A percentile compares a stretch with the other conserved stretches of the same genome.
These are phyloP conservation scores for Cancer borealis DNA, from an alignment of 2,888 invertebrate species.

Conservation along the genomic window DNA sequence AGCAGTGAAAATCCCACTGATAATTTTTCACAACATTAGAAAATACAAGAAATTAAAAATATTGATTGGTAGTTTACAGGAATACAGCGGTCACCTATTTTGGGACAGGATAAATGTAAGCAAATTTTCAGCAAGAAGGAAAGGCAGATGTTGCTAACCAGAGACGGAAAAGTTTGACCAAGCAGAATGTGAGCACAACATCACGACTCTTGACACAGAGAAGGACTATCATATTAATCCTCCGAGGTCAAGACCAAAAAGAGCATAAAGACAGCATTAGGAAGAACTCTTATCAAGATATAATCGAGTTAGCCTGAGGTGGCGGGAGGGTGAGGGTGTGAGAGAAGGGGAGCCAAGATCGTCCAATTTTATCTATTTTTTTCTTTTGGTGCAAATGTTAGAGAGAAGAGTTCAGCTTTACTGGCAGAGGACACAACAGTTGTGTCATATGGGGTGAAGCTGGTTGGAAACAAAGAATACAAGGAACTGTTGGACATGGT, in stretches of 20 bases:
- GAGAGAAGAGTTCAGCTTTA: background rate
- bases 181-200: no score
- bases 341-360: background rate
- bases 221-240: background rate
- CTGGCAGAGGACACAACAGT: background rate
- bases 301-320: background rate
- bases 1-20: background rate
- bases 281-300: background rate
- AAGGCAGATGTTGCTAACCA: background rate
- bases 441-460: background rate
- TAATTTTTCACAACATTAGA: background rate
- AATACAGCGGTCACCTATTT: background rate
- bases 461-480: background rate
- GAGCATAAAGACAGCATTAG: background rate
- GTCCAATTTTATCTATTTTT: background rate
- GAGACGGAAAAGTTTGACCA: background rate
- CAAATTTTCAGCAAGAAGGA: background rate
- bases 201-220: background rate
- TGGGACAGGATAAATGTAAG: background rate
- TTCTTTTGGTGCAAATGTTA: background rate
- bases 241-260: background rate
- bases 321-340: background rate
- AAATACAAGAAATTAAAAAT: background rate
- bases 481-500: background rate
- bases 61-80: background rate